Percentiles rank a stretch among this genome's conserved stretches.
phyloP scores from a whole-genome alignment of 2,888 invertebrate species.

The Plemyria rubiginata region DNA sequence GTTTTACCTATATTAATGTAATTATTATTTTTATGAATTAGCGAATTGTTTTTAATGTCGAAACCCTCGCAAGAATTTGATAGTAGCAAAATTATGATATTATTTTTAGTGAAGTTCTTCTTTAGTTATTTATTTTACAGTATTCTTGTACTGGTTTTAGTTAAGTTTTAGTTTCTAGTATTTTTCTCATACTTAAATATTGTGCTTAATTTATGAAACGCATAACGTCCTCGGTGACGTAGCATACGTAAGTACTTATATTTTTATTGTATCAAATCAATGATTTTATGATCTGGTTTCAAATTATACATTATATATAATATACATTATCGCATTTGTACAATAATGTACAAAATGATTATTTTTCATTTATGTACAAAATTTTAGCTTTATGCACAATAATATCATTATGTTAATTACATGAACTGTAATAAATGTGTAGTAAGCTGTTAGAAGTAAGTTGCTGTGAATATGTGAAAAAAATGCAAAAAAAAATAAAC shows the following conservation, averaged over 20 bases:
- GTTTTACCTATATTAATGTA: neutral
- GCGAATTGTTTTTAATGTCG: slow-evolving; percentile 30
- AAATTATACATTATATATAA: slow-evolving; percentile 3
- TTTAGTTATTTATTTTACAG: slow-evolving; percentile 58
- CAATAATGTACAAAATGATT: slow-evolving; percentile 5
- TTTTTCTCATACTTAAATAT: slow-evolving; percentile 34
- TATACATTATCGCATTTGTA: slow-evolving; percentile 8
- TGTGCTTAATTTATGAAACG: slow-evolving; percentile 30
- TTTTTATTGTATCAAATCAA: neutral
- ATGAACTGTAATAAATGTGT: slow-evolving; percentile 32
- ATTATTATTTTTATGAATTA: slow-evolving; percentile 39
- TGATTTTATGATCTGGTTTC: slow-evolving; percentile 9
- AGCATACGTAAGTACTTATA: neutral
- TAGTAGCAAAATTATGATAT: slow-evolving; percentile 40
- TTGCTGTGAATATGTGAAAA: slow-evolving; percentile 65
- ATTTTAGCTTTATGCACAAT: slow-evolving; percentile 32
- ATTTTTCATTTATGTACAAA: slow-evolving; percentile 18
- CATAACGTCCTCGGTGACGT: slow-evolving; percentile 15
- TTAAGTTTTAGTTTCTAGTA: slow-evolving; percentile 32
- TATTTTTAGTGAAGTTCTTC: slow-evolving; percentile 42
- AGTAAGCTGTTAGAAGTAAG: slow-evolving; percentile 48
- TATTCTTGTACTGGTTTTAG: slow-evolving; percentile 54
- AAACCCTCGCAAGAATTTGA: slow-evolving; percentile 23
- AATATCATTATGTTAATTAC: slow-evolving; percentile 41
- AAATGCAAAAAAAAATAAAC: slow-evolving; percentile 53